Percentiles rank a stretch among this genome's conserved stretches.
phyloP scores from a whole-genome alignment of 1,140 invertebrate genomes.

The Armadillidium nasatum region DNA sequence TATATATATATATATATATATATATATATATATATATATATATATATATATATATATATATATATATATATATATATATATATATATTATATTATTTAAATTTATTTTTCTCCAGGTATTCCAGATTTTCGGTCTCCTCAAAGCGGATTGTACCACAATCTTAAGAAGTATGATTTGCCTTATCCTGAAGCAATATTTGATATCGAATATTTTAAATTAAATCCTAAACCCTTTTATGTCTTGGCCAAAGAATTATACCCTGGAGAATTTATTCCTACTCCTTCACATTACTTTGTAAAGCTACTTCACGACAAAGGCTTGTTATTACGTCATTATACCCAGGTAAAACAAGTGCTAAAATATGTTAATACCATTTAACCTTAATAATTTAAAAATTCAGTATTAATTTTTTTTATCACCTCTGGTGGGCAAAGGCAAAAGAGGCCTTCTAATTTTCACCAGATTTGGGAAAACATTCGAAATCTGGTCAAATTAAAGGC shows the following conservation, averaged over 20 bases:
- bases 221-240: constrained; percentile 80
- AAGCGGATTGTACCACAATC: constrained; percentile 85
- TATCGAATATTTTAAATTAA: constrained; percentile 70
- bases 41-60: too few relatives aligned
- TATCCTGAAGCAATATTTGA: constrained; percentile 95
- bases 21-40: too few relatives aligned
- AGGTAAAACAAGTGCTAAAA: constrained; percentile 15
- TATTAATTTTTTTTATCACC: neutral
- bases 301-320: constrained; percentile 73
- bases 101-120: too few relatives aligned
- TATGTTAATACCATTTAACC: too few relatives aligned
- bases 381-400: neutral
- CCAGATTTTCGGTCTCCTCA: constrained; percentile 88
- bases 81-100: too few relatives aligned
- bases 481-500: too few relatives aligned
- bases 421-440: too few relatives aligned
- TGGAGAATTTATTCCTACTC: constrained; percentile 72
- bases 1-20: too few relatives aligned
- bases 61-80: too few relatives aligned
- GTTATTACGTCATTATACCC: constrained; percentile 75
- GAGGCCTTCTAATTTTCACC: too few relatives aligned
- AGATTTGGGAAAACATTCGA: too few relatives aligned
- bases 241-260: constrained; percentile 80
- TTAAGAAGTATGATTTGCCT: constrained; percentile 85
- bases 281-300: constrained; percentile 75